Evolutionary conservation across 92 coral and sea anemone species (phyloP), one percentile per base, ranked within the genome.

Genomic region (Epizoanthus stellaris): DNA sequence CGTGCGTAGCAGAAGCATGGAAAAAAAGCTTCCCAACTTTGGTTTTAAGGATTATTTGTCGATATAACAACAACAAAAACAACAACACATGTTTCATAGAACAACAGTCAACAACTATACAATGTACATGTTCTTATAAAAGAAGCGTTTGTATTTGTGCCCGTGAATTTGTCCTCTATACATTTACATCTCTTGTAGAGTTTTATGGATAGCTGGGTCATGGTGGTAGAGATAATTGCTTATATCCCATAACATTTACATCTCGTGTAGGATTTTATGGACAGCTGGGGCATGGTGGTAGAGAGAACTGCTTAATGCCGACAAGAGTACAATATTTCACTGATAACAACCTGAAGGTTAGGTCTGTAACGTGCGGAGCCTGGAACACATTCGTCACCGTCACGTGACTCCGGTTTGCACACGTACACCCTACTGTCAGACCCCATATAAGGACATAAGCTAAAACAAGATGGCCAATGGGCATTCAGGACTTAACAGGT

Each of bases 161-260:
- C 56, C 56, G 0, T 9, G 14, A 52, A 52, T 13, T 68, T 38
- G 10, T 59, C 14, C 3, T 16, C 39, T 36, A 34, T 98, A 47
- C 64, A 54, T 71, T 43, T 72, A 25, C 52, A 20, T 72, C 63
- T 21, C 19, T 16, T 43, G 13, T 82, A 94, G 98, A 96, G 52
- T 70, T 42, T 67, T 94, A 94, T 73, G 98, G 98, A 38, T 98
- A 95, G 76, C 89, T 95, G 57, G 98, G 98, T 14, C 95, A 92
- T 76, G 95, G 95, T 12, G 87, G 82, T 47, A 83, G 75, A 17
- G 80, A 67, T 7, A 80, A 81, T 82, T 75, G 90, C 63, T 61
- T 49, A 23, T 30, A 30, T 30, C 36, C 36, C 1, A 58, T 17
- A 34, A 36, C 7, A 54, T 71, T 43, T 72, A 25, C 52, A 20